These are phyloP conservation scores for Carposina sasakii DNA, from an alignment of 1,140 invertebrate genomes.

Conservation along the genomic window DNA sequence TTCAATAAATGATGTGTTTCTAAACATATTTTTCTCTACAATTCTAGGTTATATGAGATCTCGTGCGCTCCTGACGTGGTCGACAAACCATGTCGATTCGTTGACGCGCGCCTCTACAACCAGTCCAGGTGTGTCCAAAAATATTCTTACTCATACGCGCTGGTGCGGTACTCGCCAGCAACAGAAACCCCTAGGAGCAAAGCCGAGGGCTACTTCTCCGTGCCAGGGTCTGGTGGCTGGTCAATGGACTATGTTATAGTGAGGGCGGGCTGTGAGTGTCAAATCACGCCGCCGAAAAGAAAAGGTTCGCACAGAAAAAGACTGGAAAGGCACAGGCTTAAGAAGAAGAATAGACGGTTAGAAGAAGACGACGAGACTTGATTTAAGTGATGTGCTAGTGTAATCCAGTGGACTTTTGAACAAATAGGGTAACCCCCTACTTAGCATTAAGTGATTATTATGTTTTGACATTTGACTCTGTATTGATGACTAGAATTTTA, in stretches of 20 bases:
- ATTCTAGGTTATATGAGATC: constrained; percentile 87
- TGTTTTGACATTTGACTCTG: constrained; percentile 15
- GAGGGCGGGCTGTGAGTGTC: constrained; percentile 87
- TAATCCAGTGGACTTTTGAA: constrained; percentile 51
- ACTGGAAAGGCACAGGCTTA: constrained; percentile 38
- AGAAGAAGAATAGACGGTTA: constrained; percentile 32
- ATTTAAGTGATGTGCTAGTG: constrained; percentile 29
- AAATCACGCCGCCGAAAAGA: constrained; percentile 70
- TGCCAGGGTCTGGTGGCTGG: constrained; percentile 74
- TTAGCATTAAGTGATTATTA: constrained; percentile 31
- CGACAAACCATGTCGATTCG: constrained; percentile 83
- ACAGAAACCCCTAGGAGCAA: constrained; percentile 68
- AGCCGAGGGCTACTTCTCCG: constrained; percentile 69
- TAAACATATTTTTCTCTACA: too few relatives aligned
- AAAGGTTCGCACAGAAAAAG: constrained; percentile 41
- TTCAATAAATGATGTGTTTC: too few relatives aligned
- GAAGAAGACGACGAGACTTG: constrained; percentile 51
- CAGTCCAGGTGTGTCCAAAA: constrained; percentile 86
- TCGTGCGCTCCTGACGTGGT: constrained; percentile 82
- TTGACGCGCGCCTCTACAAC: constrained; percentile 79
- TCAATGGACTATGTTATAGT: constrained; percentile 87
- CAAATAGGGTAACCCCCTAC: constrained; percentile 43
- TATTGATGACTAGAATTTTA: too few relatives aligned
- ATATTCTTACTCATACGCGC: constrained; percentile 88
- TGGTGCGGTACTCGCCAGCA: constrained; percentile 75